Base-by-base conservation (phyloP, 1,140 invertebrate species). In the Andricus grossulariae region DNA sequence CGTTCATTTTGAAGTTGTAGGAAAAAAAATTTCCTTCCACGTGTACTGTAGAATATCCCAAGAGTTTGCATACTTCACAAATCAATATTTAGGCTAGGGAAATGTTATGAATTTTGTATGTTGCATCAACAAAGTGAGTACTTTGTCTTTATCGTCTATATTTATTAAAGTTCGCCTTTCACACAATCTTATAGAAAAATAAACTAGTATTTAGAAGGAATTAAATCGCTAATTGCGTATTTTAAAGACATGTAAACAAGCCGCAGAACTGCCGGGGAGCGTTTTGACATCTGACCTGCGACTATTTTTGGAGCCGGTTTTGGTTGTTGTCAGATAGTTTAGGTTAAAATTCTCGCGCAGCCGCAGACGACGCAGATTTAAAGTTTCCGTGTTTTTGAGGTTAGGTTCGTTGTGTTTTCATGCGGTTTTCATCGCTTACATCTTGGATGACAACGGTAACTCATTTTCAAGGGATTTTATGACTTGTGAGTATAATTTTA, bases 21-120 rank as follows among this genome's bases (percentile, higher is more conserved):
- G 25, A 45, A 66, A 66, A 66, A 66, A 66, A 66, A 66, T 8
- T 25, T 66, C 60, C 15, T 11, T 66, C 60, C 60, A 66, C 60
- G 60, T 66, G 60, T 39, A 66, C 12, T 13, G 15, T 15, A 4
- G 10, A 32, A 16, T 16, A 6, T 32, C 10, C 4, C 16, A 12
- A 32, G 12, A 32, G 6, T 32, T 60, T 32, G 5, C 21, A 25
- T 45, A 21, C 10, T 57, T 21, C 11, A 25, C 10, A 12, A 57
- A 57, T 57, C 25, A 11, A 12, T 55, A 55, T 57, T 57, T 18
- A 16, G 52, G 25, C 25, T 25, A 1, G 1, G 5, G 18, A 0
- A 18, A 18, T 54, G 52, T 10, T 21, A 21, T 21, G n/a, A 8
- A 55, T 57, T 21, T 21, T 10, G 8, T 39, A 39, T 39, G 8